These are phyloP conservation scores for Odontomachus brunneus DNA, from an alignment of 1,140 invertebrate genomes.

Conservation along the genomic window DNA sequence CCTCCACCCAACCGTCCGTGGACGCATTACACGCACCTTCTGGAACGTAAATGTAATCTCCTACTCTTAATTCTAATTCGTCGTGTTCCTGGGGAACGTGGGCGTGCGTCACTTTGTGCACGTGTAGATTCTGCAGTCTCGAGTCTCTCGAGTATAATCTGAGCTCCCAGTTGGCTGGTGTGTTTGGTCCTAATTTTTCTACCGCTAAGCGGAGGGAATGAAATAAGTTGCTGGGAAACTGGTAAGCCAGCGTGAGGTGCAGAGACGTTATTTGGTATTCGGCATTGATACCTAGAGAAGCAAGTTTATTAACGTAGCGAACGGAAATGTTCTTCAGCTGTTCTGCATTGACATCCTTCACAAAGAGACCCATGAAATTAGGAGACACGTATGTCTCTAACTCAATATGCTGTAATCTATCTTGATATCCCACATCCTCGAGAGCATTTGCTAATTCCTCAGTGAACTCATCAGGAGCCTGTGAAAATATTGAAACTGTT, in stretches of 20 bases:
- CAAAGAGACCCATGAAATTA: slow-evolving; percentile 95
- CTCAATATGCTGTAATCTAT: slow-evolving; percentile 88
- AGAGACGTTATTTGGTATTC: slow-evolving; percentile 93
- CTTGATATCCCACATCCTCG: slow-evolving; percentile 89
- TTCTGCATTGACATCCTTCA: slow-evolving; percentile 91
- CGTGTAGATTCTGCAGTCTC: slow-evolving; percentile 89
- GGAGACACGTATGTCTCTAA: slow-evolving; percentile 93
- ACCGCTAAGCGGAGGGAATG: slow-evolving; percentile 90
- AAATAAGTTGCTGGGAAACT: slow-evolving; percentile 91
- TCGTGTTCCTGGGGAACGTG: slow-evolving; percentile 92
- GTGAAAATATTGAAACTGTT: slow-evolving; percentile 51
- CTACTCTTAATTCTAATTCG: slow-evolving; percentile 93
- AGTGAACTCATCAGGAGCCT: slow-evolving; percentile 91
- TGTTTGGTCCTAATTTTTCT: slow-evolving; percentile 88
- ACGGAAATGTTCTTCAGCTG: slow-evolving; percentile 91
- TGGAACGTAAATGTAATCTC: slow-evolving; percentile 94
- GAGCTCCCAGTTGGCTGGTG: slow-evolving; percentile 92
- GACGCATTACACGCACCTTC: slow-evolving; percentile 90
- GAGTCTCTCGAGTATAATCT: slow-evolving; percentile 94
- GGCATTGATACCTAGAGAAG: slow-evolving; percentile 88
- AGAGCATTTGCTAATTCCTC: slow-evolving; percentile 88
- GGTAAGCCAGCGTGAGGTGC: slow-evolving; percentile 95
- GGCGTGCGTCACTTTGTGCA: slow-evolving; percentile 92
- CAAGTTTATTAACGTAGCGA: slow-evolving; percentile 92
- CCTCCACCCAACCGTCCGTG: slow-evolving; percentile 94